phyloP scores from a whole-genome alignment of 2,113 vertebrate genomes.

The Lophotis ruficrista region DNA sequence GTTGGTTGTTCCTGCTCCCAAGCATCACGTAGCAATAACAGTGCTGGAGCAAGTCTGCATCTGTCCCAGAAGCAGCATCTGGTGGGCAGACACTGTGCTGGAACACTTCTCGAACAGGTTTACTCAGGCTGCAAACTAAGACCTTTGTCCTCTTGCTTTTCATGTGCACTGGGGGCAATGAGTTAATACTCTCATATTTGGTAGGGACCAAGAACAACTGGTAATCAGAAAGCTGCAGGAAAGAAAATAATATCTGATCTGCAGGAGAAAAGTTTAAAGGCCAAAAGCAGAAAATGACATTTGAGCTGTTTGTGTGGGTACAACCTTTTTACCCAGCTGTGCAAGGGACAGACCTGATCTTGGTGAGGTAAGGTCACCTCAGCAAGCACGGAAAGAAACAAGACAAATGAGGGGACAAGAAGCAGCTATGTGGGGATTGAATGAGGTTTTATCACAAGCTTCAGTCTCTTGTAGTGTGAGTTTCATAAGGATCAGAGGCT shows the following conservation, averaged over 20 bases:
- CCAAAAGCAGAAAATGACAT: not conserved
- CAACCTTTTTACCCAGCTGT: not conserved
- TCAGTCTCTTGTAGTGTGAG: not conserved
- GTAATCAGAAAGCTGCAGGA: not conserved
- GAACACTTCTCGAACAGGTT: not conserved
- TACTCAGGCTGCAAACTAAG: not conserved
- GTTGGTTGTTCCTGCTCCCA: not conserved
- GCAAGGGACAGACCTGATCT: not conserved
- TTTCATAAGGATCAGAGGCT: not conserved
- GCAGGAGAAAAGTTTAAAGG: not conserved
- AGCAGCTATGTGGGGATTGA: not conserved
- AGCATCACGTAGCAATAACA: rapidly evolving
- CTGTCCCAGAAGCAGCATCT: not conserved
- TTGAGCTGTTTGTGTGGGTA: not conserved
- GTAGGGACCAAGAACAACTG: not conserved
- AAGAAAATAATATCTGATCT: not conserved
- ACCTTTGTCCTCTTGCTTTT: not conserved
- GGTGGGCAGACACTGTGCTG: not conserved
- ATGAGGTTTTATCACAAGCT: not conserved
- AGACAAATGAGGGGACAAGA: not conserved
- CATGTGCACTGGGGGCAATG: not conserved
- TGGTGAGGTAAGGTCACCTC: not conserved
- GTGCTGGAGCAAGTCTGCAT: not conserved
- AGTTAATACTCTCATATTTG: not conserved
- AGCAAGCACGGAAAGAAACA: not conserved